Conservation (phyloP, 2,797 vertebrate species). For the Sebastolobus altivelis region DNA sequence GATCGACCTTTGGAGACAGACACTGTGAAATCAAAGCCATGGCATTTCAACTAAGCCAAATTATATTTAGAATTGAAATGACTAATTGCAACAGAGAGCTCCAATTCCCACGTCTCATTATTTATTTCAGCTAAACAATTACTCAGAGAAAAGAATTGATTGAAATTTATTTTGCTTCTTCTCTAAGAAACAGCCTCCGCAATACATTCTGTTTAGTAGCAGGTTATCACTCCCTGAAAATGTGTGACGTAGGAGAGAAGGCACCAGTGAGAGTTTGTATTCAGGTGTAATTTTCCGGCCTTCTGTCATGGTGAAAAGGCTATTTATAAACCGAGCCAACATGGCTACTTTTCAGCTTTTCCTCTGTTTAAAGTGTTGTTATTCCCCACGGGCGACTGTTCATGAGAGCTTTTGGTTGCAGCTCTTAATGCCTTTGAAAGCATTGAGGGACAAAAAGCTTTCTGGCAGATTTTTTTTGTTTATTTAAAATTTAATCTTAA, state of each 20-base stretch:
- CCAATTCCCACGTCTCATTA: constrained; percentile 83
- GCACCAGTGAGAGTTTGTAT: constrained; percentile 25
- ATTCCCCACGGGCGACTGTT: constrained; percentile 71
- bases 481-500: constrained; percentile 53
- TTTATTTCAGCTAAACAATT: constrained; percentile 79
- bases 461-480: constrained; percentile 63
- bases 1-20: constrained; percentile 54
- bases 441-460: constrained; percentile 64
- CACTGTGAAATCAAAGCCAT: constrained; percentile 70
- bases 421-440: constrained; percentile 75
- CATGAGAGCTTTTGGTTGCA: constrained; percentile 72
- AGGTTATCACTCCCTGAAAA: constrained; percentile 37
- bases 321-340: constrained; percentile 55
- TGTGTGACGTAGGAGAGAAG: constrained; percentile 17
- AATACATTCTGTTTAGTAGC: constrained; percentile 27
- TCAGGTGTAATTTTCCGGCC: constrained; percentile 42
- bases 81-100: constrained; percentile 82
- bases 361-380: constrained; percentile 62
- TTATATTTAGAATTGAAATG: constrained; percentile 80
- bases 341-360: constrained; percentile 57
- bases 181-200: constrained; percentile 18
- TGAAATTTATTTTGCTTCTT: constrained; percentile 52
- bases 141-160: constrained; percentile 67
- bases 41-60: constrained; percentile 76
- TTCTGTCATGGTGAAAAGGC: constrained; percentile 26